Percentiles rank a stretch among this genome's conserved stretches.
These are phyloP conservation scores for Torymus auratus DNA, from an alignment of 2,888 invertebrate genomes.

Conservation along the genomic window DNA sequence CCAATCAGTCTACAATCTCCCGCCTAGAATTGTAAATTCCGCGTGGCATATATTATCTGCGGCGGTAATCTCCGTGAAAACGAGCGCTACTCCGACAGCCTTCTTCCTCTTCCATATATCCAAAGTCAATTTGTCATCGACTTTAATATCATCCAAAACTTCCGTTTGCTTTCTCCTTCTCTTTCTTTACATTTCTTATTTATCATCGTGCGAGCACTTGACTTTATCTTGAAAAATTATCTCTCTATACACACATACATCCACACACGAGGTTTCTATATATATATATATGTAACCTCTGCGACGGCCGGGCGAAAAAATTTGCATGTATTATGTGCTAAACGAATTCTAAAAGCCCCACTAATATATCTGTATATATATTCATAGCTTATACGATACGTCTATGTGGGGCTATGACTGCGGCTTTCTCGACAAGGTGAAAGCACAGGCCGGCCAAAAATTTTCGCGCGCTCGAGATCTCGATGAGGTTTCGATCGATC, in stretches of 20 bases:
- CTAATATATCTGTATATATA: neutral
- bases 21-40: too few relatives aligned
- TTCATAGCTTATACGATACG: neutral
- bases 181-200: slow-evolving; percentile 44
- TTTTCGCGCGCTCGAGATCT: too few relatives aligned
- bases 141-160: slow-evolving; percentile 27
- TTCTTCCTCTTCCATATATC: too few relatives aligned
- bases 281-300: neutral
- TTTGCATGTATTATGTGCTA: neutral
- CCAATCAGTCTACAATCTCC: too few relatives aligned
- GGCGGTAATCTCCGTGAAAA: too few relatives aligned
- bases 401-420: too few relatives aligned
- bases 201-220: slow-evolving; percentile 28
- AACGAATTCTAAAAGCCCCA: neutral
- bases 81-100: too few relatives aligned
- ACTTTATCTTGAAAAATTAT: slow-evolving; percentile 50
- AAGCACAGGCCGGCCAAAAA: too few relatives aligned
- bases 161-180: slow-evolving; percentile 21
- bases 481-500: too few relatives aligned
- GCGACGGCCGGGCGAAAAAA: neutral
- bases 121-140: slow-evolving; percentile 8
- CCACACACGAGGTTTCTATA: slow-evolving; percentile 11
- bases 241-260: neutral
- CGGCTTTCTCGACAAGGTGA: too few relatives aligned
- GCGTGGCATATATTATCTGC: too few relatives aligned